Evolutionary conservation across 2,888 invertebrate species (phyloP).

Genomic region (Lycia hirtaria): DNA sequence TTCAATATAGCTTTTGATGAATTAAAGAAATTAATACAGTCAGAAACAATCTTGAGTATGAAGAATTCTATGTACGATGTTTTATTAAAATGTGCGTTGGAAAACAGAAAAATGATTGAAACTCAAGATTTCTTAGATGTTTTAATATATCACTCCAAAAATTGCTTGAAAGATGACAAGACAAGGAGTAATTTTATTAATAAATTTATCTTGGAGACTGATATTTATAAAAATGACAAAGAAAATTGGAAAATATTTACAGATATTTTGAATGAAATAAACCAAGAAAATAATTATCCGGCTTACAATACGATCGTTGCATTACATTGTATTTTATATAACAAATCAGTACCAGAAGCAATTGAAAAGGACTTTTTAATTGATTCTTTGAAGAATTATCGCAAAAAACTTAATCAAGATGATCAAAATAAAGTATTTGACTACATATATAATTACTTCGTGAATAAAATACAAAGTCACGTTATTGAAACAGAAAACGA

Average conservation of each 20-base stretch:
- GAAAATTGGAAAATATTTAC: conserved; percentile 62
- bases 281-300: conserved; percentile 47
- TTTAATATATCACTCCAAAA: conserved; percentile 53
- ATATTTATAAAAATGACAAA: conserved; percentile 53
- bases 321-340: conserved; percentile 53
- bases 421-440: conserved; percentile 58
- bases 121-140: conserved; percentile 51
- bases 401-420: conserved; percentile 48
- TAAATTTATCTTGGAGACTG: conserved; percentile 47
- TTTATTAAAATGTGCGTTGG: conserved; percentile 52
- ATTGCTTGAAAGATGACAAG: conserved; percentile 55
- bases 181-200: conserved; percentile 54
- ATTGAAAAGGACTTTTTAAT: conserved; percentile 56
- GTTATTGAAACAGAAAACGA: conserved; percentile 46
- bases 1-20: conserved; percentile 62
- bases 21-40: conserved; percentile 50
- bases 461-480: conserved; percentile 44
- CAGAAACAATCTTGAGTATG: conserved; percentile 44
- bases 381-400: conserved; percentile 47
- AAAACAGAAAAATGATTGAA: no score
- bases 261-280: conserved; percentile 57
- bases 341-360: conserved; percentile 50
- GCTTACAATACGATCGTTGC: conserved; percentile 54
- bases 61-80: conserved; percentile 53
- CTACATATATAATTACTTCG: conserved; percentile 52